phyloP scores from a whole-genome alignment of 2,888 invertebrate species.

The Strigamia maritima region DNA sequence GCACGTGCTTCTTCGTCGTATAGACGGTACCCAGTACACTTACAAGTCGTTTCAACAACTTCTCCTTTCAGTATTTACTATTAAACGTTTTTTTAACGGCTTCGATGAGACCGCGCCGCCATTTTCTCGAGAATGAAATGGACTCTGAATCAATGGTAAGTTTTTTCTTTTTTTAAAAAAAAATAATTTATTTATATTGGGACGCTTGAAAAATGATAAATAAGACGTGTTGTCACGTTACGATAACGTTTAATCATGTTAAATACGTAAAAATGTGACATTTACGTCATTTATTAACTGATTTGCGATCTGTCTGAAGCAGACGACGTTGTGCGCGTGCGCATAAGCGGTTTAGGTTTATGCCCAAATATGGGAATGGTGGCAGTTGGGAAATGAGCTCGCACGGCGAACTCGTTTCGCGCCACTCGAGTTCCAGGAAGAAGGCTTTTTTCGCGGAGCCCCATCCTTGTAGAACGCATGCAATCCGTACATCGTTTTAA shows the following conservation, averaged over 20 bases:
- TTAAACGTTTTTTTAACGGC: too few relatives aligned
- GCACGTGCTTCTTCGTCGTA: constrained; percentile 33
- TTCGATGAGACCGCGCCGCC: not conserved
- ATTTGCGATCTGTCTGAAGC: not conserved
- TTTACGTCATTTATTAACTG: not conserved
- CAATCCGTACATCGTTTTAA: not conserved
- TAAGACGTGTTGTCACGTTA: too few relatives aligned
- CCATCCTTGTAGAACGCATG: not conserved
- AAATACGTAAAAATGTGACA: not conserved
- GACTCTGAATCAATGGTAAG: not conserved
- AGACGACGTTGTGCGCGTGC: not conserved
- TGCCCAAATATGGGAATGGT: not conserved
- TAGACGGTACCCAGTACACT: not conserved
- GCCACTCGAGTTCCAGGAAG: constrained; percentile 2
- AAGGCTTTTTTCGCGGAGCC: not conserved
- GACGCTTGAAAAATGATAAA: too few relatives aligned
- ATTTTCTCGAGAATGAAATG: not conserved
- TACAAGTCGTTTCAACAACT: not conserved
- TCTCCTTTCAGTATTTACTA: not conserved
- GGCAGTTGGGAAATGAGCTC: not conserved
- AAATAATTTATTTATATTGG: not conserved
- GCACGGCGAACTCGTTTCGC: not conserved
- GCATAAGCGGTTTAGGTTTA: not conserved
- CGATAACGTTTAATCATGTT: too few relatives aligned
- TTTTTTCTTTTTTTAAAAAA: not conserved